phyloP scores from a whole-genome alignment of 1,140 invertebrate genomes.

The Calycopis cecrops region DNA sequence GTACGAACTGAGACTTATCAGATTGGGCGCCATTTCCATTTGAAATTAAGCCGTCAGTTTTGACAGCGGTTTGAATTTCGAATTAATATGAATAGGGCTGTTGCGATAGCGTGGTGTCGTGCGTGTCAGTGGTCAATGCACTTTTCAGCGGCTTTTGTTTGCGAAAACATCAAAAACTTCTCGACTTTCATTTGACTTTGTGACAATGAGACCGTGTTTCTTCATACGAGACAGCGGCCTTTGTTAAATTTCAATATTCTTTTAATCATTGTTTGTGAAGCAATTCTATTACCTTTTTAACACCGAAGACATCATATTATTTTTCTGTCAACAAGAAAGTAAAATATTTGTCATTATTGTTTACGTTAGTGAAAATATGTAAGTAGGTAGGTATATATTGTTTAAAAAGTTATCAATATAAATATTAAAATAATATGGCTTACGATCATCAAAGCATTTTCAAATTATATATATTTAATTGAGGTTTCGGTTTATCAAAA shows the following conservation, averaged over 20 bases:
- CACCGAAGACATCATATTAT: no score
- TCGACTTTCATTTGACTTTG: constrained; percentile 10
- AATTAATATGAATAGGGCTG: constrained; percentile 7
- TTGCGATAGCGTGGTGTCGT: constrained; percentile 19
- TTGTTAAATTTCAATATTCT: constrained; percentile 6
- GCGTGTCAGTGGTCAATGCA: constrained; percentile 31
- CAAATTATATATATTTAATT: no score
- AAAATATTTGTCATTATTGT: no score
- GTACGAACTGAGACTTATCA: neutral
- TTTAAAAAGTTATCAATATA: no score
- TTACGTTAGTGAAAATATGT: no score
- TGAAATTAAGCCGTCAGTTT: constrained; percentile 6
- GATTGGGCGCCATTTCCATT: constrained; percentile 3
- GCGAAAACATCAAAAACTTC: constrained; percentile 3
- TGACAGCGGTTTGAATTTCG: constrained; percentile 8
- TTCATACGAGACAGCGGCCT: neutral
- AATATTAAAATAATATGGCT: no score
- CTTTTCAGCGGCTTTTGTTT: constrained; percentile 24
- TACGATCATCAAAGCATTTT: no score
- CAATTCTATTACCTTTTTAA: neutral
- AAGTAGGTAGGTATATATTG: no score
- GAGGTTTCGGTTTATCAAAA: no score
- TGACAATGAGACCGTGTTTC: neutral
- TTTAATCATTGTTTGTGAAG: neutral
- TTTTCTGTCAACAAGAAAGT: no score